Percentiles rank a stretch among this genome's conserved stretches.
Evolutionary conservation across 2,797 vertebrate genomes (phyloP).

Genomic region (Cygnus olor): DNA sequence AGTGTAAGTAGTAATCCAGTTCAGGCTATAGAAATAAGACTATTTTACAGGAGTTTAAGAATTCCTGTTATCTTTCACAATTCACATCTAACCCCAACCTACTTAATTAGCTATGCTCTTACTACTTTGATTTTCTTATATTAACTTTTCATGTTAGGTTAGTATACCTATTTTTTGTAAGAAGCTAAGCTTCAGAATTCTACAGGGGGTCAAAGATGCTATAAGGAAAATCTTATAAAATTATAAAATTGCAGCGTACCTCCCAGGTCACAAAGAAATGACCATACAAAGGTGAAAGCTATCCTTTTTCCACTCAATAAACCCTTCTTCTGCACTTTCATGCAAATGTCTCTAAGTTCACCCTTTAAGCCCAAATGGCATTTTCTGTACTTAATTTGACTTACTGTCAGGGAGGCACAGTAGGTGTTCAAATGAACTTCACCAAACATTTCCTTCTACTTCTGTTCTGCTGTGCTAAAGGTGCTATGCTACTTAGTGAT

Average conservation of each 20-base stretch:
- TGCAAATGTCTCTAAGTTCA: no score
- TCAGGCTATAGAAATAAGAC: not conserved
- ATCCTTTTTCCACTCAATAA: not conserved
- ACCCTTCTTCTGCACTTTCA: not conserved
- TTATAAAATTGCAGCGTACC: not conserved
- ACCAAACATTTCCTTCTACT: not conserved
- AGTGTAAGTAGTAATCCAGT: not conserved
- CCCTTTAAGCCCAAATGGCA: no score
- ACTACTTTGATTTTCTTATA: not conserved
- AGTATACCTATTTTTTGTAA: not conserved
- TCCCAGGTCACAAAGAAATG: not conserved
- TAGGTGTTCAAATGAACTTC: not conserved
- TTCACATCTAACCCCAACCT: not conserved
- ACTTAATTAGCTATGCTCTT: not conserved
- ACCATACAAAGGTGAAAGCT: not conserved
- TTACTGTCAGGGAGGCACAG: not conserved
- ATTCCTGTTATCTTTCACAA: not conserved
- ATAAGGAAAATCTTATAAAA: not conserved
- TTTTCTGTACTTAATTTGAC: not conserved
- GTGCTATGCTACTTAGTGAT: not conserved
- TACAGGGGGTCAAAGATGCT: not conserved
- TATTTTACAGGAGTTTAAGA: not conserved
- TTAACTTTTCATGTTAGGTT: not conserved
- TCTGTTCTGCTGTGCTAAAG: not conserved
- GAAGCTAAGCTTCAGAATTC: not conserved